Percentiles rank a stretch among this genome's conserved stretches.
These are phyloP conservation scores for Sphaerophoria rueppellii DNA, from an alignment of 2,888 invertebrate species.

Conservation along the genomic window DNA sequence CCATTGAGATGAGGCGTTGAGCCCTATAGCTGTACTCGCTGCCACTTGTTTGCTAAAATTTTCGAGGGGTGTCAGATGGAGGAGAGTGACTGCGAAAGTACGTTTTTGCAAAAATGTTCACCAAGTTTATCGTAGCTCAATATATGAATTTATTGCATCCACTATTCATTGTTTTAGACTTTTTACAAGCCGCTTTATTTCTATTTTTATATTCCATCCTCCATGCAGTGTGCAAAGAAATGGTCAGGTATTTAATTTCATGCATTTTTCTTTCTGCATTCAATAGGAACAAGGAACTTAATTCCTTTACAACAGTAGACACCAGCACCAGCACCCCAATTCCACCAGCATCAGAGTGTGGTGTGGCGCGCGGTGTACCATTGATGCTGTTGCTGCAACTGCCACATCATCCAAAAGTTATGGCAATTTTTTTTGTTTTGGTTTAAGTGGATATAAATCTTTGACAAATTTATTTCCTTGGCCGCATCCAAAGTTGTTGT, in stretches of 20 bases:
- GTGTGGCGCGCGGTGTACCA: neutral
- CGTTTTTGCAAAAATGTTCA: no score
- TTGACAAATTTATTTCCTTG: conserved; percentile 68
- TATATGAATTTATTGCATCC: no score
- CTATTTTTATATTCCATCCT: conserved; percentile 32
- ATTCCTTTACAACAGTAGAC: conserved; percentile 44
- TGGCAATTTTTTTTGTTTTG: conserved; percentile 56
- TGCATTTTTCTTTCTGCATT: conserved; percentile 58
- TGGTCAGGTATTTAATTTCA: conserved; percentile 22
- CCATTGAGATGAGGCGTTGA: no score
- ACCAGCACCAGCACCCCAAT: conserved; percentile 36
- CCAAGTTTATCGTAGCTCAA: no score
- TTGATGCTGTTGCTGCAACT: conserved; percentile 24
- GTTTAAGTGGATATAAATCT: conserved; percentile 73
- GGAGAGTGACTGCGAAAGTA: no score
- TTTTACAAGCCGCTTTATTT: neutral
- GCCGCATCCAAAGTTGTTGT: conserved; percentile 61
- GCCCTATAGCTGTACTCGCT: no score
- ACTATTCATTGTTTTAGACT: no score
- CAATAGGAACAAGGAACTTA: conserved; percentile 32
- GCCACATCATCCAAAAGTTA: conserved; percentile 71
- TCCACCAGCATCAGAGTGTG: conserved; percentile 5
- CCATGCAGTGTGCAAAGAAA: conserved; percentile 12
- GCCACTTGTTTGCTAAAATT: no score
- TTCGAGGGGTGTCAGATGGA: no score